These are phyloP conservation scores for Grapholita molesta DNA, from an alignment of 1,140 invertebrate species.

Conservation along the genomic window DNA sequence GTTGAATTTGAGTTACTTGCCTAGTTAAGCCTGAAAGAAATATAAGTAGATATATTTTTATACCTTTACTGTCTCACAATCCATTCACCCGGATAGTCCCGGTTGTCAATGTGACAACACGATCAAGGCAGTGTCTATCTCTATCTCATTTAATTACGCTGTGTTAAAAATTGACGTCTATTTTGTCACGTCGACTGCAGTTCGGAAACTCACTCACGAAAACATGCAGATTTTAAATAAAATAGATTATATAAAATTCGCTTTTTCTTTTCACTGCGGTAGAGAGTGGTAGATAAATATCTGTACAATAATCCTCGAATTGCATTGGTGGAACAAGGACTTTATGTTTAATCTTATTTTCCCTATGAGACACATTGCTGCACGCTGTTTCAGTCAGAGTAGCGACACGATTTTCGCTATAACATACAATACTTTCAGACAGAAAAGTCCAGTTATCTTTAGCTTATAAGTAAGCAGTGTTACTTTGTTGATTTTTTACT, in stretches of 20 bases:
- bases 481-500: neutral
- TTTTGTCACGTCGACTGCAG: too few relatives aligned
- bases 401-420: neutral
- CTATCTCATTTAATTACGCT: too few relatives aligned
- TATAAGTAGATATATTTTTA: neutral
- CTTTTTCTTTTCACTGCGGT: too few relatives aligned
- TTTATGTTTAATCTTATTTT: slow-evolving; percentile 15
- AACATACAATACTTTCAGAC: neutral
- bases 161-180: too few relatives aligned
- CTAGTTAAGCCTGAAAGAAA: neutral
- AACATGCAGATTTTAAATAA: too few relatives aligned
- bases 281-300: too few relatives aligned
- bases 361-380: slow-evolving; percentile 10
- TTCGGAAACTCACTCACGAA: too few relatives aligned
- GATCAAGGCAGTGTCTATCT: too few relatives aligned
- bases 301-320: slow-evolving; percentile 44
- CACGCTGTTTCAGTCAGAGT: neutral
- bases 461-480: neutral
- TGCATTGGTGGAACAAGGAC: neutral
- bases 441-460: neutral
- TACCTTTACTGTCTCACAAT: too few relatives aligned
- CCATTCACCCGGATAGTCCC: too few relatives aligned
- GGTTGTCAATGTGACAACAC: too few relatives aligned
- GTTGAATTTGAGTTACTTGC: neutral
- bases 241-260: too few relatives aligned